A percentile compares a stretch with the other conserved stretches of the same genome.
These are phyloP conservation scores for Palaemon carinicauda DNA, from an alignment of 1,140 invertebrate species.

Conservation along the genomic window DNA sequence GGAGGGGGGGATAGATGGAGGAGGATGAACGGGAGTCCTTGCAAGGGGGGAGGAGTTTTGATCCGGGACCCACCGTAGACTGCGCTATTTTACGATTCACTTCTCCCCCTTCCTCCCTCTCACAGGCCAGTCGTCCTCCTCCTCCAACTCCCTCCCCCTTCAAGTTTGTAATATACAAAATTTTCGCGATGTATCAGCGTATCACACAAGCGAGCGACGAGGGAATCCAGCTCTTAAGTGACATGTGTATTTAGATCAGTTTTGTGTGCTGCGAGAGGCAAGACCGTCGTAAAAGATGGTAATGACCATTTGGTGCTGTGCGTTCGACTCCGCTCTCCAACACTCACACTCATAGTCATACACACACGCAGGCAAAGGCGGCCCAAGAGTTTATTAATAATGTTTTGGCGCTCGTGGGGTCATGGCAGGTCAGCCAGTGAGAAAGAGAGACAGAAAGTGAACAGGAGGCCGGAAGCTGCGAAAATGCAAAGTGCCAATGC, in stretches of 20 bases:
- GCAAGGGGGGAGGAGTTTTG: conserved; percentile 34
- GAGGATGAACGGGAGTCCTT: neutral
- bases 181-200: conserved; percentile 55
- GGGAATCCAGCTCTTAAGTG: conserved; percentile 51
- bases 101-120: conserved; percentile 18
- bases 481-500: neutral
- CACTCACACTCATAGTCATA: neutral
- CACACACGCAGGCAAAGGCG: neutral
- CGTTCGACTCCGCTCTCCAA: conserved; percentile 28
- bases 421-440: neutral
- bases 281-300: conserved; percentile 55
- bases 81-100: conserved; percentile 49
- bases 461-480: conserved; percentile 26
- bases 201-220: conserved; percentile 43
- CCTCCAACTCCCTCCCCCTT: conserved; percentile 8
- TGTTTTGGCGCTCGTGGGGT: neutral
- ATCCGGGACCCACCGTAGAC: conserved; percentile 43
- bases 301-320: conserved; percentile 57
- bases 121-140: neutral
- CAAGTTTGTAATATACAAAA: conserved; percentile 57
- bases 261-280: conserved; percentile 41
- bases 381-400: conserved; percentile 43
- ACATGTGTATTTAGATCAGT: conserved; percentile 56
- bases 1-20: neutral
- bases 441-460: neutral